These are phyloP conservation scores for Xenops minutus DNA, from an alignment of 2,797 vertebrate species.

Conservation along the genomic window DNA sequence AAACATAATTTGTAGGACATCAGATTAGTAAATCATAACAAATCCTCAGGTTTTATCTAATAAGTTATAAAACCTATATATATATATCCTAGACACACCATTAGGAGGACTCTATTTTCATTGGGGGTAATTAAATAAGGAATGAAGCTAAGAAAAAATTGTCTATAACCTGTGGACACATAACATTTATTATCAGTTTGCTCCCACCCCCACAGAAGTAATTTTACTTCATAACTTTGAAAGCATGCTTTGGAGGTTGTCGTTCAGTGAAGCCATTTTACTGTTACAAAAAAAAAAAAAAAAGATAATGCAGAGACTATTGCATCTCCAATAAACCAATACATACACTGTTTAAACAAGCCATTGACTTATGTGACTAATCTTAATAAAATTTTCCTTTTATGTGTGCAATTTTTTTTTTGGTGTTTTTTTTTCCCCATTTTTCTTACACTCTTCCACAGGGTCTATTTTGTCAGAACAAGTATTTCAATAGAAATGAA, in stretches of 20 bases:
- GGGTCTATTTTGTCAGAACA: neutral
- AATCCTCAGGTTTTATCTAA: neutral
- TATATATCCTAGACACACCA: neutral
- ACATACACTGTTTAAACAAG: neutral
- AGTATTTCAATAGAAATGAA: neutral
- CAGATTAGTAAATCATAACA: neutral
- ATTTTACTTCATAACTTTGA: neutral
- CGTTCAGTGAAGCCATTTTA: neutral
- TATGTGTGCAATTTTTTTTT: neutral
- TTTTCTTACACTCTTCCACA: neutral
- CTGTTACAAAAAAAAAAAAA: neutral
- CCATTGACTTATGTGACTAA: neutral
- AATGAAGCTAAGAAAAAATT: neutral
- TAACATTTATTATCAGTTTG: neutral
- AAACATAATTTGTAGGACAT: neutral
- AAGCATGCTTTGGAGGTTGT: neutral
- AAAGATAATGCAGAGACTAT: neutral
- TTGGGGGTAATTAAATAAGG: neutral
- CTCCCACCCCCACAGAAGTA: neutral
- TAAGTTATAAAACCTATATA: neutral
- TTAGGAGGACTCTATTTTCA: neutral
- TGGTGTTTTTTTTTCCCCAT: too few species aligned
- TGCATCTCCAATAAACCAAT: neutral
- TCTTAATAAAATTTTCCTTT: neutral
- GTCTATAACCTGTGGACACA: neutral